These are phyloP conservation scores for Hippocampus zosterae DNA, from an alignment of 2,113 vertebrate species.

Conservation along the genomic window DNA sequence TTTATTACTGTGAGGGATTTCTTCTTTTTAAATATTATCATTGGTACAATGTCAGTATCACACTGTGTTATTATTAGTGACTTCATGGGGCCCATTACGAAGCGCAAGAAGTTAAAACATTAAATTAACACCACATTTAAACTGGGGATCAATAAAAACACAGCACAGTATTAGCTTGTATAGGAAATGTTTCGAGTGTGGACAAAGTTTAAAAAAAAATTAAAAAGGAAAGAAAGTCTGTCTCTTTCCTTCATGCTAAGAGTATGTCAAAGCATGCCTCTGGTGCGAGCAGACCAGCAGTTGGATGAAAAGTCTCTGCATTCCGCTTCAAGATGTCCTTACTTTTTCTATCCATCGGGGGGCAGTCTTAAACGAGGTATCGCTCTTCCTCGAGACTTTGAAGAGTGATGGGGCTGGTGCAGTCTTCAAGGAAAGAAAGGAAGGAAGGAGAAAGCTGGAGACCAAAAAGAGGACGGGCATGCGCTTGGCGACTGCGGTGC, in stretches of 20 bases:
- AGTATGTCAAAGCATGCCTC: neutral
- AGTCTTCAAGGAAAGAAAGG: slow-evolving; percentile 46
- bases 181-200: neutral
- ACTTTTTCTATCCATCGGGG: slow-evolving; percentile 52
- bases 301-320: neutral
- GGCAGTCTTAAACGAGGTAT: slow-evolving; percentile 72
- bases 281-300: neutral
- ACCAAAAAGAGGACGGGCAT: slow-evolving; percentile 7
- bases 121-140: neutral
- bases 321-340: slow-evolving; percentile 16
- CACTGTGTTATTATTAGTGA: neutral
- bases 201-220: neutral
- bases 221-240: too few relatives aligned
- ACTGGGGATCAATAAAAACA: neutral
- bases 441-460: slow-evolving; percentile 24
- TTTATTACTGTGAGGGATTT: neutral
- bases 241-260: too few relatives aligned
- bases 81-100: neutral
- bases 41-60: neutral
- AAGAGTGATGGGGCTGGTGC: slow-evolving; percentile 60
- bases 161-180: neutral
- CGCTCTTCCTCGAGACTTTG: slow-evolving; percentile 57
- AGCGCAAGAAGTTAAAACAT: neutral
- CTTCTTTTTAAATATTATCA: neutral
- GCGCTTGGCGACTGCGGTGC: slow-evolving; percentile 63